These are phyloP conservation scores for Drosophila pegasa DNA, from an alignment of 2,888 invertebrate genomes.

Conservation along the genomic window DNA sequence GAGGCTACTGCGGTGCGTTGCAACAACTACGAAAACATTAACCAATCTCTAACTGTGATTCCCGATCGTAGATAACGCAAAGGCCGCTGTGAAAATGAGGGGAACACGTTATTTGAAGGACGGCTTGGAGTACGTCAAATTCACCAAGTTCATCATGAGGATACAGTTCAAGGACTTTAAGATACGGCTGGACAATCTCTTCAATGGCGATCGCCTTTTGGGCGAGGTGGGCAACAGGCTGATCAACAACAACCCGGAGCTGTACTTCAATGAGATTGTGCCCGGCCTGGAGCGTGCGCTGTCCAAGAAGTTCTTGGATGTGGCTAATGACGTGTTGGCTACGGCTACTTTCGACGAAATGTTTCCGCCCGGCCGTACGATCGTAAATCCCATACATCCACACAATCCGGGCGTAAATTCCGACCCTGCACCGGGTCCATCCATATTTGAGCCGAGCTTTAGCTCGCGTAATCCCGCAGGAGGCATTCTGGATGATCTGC, in stretches of 20 bases:
- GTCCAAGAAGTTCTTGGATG: constrained; percentile 83
- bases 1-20: constrained; percentile 80
- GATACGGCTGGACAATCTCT: constrained; percentile 83
- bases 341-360: constrained; percentile 84
- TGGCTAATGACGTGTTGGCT: constrained; percentile 83
- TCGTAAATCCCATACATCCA: constrained; percentile 60
- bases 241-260: constrained; percentile 83
- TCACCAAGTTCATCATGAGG: constrained; percentile 82
- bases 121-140: constrained; percentile 82
- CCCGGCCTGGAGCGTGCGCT: constrained; percentile 84
- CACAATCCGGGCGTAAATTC: constrained; percentile 31
- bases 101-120: constrained; percentile 77
- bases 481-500: constrained; percentile 55
- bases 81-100: constrained; percentile 83
- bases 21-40: too few species aligned
- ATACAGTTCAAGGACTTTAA: constrained; percentile 82
- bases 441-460: constrained; percentile 57
- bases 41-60: accelerated
- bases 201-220: constrained; percentile 83
- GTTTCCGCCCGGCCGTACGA: constrained; percentile 81
- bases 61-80: constrained; percentile 78
- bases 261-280: constrained; percentile 83
- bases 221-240: constrained; percentile 83
- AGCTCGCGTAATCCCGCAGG: constrained; percentile 55
- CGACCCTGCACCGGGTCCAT: constrained; percentile 38